Percentiles rank a stretch among this genome's conserved stretches.
Conservation (phyloP, 2,888 invertebrate genomes). For the Conus canariensis region DNA sequence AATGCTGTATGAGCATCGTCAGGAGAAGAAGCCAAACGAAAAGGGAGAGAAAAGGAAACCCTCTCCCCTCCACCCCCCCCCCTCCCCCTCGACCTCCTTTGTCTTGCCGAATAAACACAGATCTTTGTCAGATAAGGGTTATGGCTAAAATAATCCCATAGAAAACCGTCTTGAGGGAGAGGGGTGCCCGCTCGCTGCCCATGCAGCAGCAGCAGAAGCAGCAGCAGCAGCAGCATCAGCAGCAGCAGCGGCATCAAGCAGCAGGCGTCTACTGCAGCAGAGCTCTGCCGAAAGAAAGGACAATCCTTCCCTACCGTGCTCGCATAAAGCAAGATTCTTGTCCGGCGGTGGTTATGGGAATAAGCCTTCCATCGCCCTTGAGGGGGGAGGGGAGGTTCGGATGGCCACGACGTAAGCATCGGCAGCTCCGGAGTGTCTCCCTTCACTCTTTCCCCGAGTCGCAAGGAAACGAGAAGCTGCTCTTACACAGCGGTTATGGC, state of each 20-base stretch:
- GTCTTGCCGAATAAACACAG: conserved; percentile 21
- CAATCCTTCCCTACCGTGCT: conserved; percentile 23
- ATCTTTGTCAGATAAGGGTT: conserved; percentile 36
- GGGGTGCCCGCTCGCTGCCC: neutral
- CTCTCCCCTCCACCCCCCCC: too few species aligned
- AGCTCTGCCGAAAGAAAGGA: neutral
- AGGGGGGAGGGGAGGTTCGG: neutral
- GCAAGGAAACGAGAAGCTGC: neutral
- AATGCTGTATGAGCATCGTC: conserved; percentile 33
- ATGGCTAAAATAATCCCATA: conserved; percentile 37
- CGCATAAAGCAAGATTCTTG: conserved; percentile 32
- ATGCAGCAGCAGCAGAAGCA: neutral
- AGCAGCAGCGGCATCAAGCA: neutral
- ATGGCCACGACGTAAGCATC: conserved; percentile 22
- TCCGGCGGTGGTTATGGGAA: conserved; percentile 32
- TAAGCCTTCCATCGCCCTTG: conserved; percentile 15
- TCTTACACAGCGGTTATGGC: conserved; percentile 29
- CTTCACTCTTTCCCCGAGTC: neutral
- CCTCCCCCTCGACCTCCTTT: neutral
- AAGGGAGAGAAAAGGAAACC: too few species aligned
- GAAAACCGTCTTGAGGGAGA: conserved; percentile 26
- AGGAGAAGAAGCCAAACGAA: neutral
- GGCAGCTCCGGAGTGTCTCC: too few species aligned
- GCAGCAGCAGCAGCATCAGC: neutral
- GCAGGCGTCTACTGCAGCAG: conserved; percentile 21